Percentiles rank a stretch among this genome's conserved stretches.
Evolutionary conservation across 2,113 vertebrate genomes (phyloP).

Genomic region (Halcyon senegalensis): DNA sequence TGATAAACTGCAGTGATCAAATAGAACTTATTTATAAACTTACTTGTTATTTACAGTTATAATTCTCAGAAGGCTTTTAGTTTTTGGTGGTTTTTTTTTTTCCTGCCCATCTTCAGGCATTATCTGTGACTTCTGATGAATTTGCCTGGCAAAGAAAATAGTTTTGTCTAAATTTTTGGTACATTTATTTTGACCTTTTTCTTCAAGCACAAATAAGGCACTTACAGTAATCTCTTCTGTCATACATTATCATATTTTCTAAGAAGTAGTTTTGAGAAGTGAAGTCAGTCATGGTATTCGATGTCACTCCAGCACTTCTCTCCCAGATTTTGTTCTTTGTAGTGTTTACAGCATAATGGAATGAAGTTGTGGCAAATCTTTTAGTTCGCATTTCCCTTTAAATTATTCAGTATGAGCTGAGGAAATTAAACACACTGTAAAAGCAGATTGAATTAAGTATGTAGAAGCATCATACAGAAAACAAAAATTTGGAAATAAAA

Average conservation of each 20-base stretch:
- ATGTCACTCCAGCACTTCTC: neutral
- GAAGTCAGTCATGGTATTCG: neutral
- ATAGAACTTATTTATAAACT: neutral
- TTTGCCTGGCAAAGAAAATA: conserved; percentile 2
- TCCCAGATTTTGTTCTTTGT: neutral
- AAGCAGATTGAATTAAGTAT: neutral
- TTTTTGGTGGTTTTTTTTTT: neutral
- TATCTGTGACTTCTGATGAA: neutral
- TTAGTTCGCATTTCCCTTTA: neutral
- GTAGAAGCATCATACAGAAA: neutral
- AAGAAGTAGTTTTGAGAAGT: neutral
- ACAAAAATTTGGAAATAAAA: neutral
- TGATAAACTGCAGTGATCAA: neutral
- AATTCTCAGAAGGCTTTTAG: neutral
- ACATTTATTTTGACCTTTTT: neutral
- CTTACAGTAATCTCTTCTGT: neutral
- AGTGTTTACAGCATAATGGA: neutral
- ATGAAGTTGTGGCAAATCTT: neutral
- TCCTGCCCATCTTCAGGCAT: neutral
- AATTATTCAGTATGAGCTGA: neutral
- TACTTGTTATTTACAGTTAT: neutral
- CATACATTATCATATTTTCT: neutral
- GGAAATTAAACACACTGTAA: neutral
- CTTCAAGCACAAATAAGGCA: conserved; percentile 1
- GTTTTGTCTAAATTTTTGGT: conserved; percentile 14